Evolutionary conservation across 2,113 vertebrate genomes (phyloP).

Genomic region (Gobiocypris rarus): DNA sequence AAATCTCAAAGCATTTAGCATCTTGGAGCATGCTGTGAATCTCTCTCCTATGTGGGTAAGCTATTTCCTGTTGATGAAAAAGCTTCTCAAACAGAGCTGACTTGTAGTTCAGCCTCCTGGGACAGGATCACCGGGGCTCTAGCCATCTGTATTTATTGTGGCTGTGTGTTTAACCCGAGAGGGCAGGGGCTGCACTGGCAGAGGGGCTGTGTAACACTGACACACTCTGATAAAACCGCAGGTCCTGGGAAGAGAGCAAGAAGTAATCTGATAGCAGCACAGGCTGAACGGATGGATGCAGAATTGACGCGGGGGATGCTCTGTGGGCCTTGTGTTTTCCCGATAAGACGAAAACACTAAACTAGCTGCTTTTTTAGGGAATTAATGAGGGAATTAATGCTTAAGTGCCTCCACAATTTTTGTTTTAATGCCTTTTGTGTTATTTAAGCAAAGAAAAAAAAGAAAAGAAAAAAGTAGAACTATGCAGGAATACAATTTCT

Average conservation of each 20-base stretch:
- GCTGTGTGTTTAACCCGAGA: constrained; percentile 26
- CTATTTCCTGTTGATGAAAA: constrained; percentile 1
- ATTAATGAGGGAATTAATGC: too few species aligned
- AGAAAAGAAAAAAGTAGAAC: too few species aligned
- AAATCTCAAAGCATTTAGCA: neutral
- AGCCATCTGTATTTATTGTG: constrained; percentile 17
- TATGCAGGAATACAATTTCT: neutral
- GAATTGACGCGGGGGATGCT: constrained; percentile 36
- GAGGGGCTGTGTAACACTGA: constrained; percentile 39
- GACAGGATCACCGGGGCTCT: constrained; percentile 5
- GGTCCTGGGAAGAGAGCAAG: constrained; percentile 42
- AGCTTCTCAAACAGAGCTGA: neutral
- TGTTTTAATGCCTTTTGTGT: neutral
- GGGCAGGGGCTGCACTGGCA: neutral
- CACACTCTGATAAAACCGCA: constrained; percentile 38
- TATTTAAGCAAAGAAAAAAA: neutral
- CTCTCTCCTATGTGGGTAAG: neutral
- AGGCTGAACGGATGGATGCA: constrained; percentile 30
- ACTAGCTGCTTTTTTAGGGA: neutral
- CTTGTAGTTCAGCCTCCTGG: neutral
- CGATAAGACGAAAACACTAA: constrained; percentile 37
- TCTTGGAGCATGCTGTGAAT: neutral
- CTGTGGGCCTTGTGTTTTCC: constrained; percentile 21
- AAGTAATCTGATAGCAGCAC: constrained; percentile 53
- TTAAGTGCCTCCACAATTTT: too few species aligned